Base-by-base conservation (phyloP, 1,140 invertebrate genomes). In the Drosophila guanche region DNA sequence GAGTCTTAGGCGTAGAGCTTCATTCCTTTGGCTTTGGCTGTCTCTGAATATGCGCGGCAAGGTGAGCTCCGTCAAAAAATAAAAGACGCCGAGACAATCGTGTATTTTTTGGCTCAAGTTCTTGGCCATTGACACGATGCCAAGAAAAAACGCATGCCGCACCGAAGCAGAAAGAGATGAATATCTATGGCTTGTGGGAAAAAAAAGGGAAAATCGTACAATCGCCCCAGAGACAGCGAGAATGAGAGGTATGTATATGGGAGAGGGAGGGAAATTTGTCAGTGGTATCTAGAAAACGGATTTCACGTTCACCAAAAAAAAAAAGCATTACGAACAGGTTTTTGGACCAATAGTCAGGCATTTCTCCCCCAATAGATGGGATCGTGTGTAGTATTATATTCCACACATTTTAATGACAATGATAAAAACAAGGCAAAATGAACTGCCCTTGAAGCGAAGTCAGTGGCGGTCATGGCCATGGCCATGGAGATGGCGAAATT, bases 331-430 rank as follows among this genome's bases (percentile, higher is more conserved):
- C 47, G 25, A 77, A 83, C 79, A 66, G 79, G 79, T 84, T 84
- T 74, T 59, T 41, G 42, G 27, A 58, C 50, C 69, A 75, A 57
- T 46, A 54, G 40, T 68, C 55, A 37, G 47, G 46, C 46, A 41
- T 48, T 40, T 50, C 41, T 63, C 40, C 29, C 45, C 45, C 16
- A 10, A 33, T 46, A 41, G 48, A 52, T 42, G 37, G 16, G 22
- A 37, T 55, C 62, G 59, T 79, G 57, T 76, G 76, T 86, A 79
- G 80, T 85, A 86, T 80, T 70, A 43, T 66, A 79, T 72, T 76
- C 57, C 66, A 75, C 47, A 62, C 61, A 68, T 72, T 76, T 79
- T 76, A 85, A 85, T 85, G 81, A 86, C 81, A 77, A 67, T 60
- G 66, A 86, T 85, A 74, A 85, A 74, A 86, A 72, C 66, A 68